Evolutionary conservation across 1,140 invertebrate species (phyloP), one percentile per base, ranked within the genome.

Genomic region (Camponotus pennsylvanicus): DNA sequence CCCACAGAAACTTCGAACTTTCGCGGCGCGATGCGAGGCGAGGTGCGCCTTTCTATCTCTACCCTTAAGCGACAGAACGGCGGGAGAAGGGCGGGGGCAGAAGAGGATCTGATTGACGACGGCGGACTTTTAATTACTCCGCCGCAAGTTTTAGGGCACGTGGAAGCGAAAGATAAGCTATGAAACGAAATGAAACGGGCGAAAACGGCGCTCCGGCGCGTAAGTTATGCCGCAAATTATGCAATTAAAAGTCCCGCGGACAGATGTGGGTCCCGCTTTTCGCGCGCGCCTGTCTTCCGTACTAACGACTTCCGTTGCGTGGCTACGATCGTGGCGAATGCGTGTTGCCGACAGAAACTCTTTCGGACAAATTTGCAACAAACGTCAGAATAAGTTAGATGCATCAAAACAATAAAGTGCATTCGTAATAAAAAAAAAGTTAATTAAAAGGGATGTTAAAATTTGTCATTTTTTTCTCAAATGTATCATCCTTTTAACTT

Each of bases 61-160:
- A 37, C 67, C 67, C n/a, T 55, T 66, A 21, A 69, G 77, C 82
- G 89, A 88, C 86, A 90, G 79, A 3, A 6, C 1, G 37, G 37
- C 61, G 82, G 57, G 15, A 59, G 76, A 71, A 75, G 27, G 32
- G 66, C 21, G 64, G 69, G 27, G 7, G 73, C 55, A 86, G 61
- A 45, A 42, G 27, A 86, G 37, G 63, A 63, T 40, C 83, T 84
- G 79, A 91, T 83, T 83, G 85, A 88, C 91, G 88, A 90, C 83
- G 89, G 86, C 89, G 79, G 89, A 91, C 89, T 91, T 90, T 91
- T 91, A 91, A 91, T 91, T 91, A 88, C 89, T 69, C 52, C 71
- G n/a, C 57, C 32, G 63, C 66, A 90, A 86, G 86, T 67, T 66
- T 15, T 73, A 77, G 52, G 52, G 73, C 89, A 90, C 89, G 78